A percentile compares a stretch with the other conserved stretches of the same genome.
Evolutionary conservation across 1,140 invertebrate species (phyloP).

Genomic region (Drosophila littoralis): DNA sequence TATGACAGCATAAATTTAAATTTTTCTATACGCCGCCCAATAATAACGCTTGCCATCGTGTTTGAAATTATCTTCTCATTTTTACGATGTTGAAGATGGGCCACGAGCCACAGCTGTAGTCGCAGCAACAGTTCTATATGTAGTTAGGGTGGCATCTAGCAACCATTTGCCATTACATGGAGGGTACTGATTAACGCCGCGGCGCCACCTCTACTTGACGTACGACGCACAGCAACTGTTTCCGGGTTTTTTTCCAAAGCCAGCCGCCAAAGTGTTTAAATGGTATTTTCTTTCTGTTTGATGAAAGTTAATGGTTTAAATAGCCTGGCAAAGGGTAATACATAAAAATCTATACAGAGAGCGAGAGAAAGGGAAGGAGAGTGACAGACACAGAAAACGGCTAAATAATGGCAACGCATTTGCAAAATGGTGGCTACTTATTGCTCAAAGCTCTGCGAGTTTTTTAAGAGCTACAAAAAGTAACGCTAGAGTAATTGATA

Average conservation of each 20-base stretch:
- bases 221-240: conserved; percentile 68
- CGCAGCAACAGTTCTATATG: conserved; percentile 1
- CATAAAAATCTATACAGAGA: not conserved
- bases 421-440: conserved; percentile 71
- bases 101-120: conserved; percentile 1
- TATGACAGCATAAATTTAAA: conserved; percentile 81
- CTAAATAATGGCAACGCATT: conserved; percentile 59
- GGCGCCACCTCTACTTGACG: conserved; percentile 59
- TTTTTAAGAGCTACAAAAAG: conserved; percentile 42
- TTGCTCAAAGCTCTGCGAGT: conserved; percentile 60
- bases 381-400: not conserved
- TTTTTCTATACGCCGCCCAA: conserved; percentile 68
- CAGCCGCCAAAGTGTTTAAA: conserved; percentile 35
- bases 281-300: conserved; percentile 30
- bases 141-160: conserved; percentile 10
- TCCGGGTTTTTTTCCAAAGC: conserved; percentile 36
- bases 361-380: not conserved
- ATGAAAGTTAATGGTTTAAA: conserved; percentile 63
- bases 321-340: conserved; percentile 18
- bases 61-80: conserved; percentile 65
- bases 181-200: conserved; percentile 64
- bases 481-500: not conserved
- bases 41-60: conserved; percentile 57
- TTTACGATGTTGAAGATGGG: conserved; percentile 10
- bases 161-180: conserved; percentile 43